Evolutionary conservation across 2,888 invertebrate genomes (phyloP), one percentile per base, ranked within the genome.

Genomic region (Platycheirus rosarum): DNA sequence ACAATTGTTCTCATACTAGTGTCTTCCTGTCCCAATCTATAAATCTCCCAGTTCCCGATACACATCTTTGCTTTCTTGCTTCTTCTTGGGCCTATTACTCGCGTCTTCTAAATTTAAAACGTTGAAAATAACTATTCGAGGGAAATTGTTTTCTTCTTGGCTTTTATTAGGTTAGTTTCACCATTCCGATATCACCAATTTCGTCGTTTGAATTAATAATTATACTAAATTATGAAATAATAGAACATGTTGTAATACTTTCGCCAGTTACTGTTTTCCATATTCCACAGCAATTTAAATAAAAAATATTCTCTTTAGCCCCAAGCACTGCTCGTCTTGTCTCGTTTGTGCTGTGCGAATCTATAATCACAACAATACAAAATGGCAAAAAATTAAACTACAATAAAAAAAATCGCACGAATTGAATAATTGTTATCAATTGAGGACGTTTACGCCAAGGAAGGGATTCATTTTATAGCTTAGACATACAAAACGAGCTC

Each of bases 341-440:
- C 42, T 42, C n/a, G 26, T 3, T n/a, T n/a, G n/a, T n/a, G n/a
- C n/a, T n/a, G n/a, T 16, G 32, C 6, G 11, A n/a, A 42, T 42
- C 42, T 2, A 8, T 13, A 29, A 49, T 11, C 14, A 42, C 29
- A 42, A 42, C 44, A 57, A 48, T 46, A 73, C n/a, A 73, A 32
- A 74, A 57, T 40, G 14, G 14, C 60, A 57, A 57, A 14, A 71
- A 62, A 42, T 18, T 11, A 51, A 42, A 74, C 48, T 65, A 51
- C 20, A 66, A 46, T 46, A 73, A 49, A 49, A 49, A 49, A 35
- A 46, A 32, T 32, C 9, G n/a, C 8, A 13, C 29, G 55, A 76
- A 77, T 77, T 77, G 76, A 71, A 71, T 71, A 77, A 77, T 77
- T 71, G 71, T 71, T 57, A 77, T 65, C 71, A 77, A 77, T 77